Base-by-base conservation (phyloP, 2,797 vertebrate species). In the Ctenopoma kingsleyae region DNA sequence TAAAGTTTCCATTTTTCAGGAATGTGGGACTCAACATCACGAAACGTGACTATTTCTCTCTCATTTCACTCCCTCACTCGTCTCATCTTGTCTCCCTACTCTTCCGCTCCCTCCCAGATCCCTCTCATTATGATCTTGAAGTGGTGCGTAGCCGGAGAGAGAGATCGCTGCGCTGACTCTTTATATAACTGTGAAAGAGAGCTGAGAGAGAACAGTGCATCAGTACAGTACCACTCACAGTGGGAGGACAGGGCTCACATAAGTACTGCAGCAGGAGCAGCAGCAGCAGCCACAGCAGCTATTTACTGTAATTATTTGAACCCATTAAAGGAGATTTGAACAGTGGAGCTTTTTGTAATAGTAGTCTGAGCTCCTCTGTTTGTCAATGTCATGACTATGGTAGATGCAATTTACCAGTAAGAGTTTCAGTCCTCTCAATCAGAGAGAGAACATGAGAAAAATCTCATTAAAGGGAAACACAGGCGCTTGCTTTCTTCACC, bases 161-260 rank as follows among this genome's bases (percentile, higher is more conserved):
- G 38, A 84, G 81, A 74, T 74, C 16, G 60, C 69, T 65, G 55
- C 55, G 10, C 71, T 58, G 78, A 27, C 61, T 80, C 78, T 84
- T 87, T 89, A 90, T 88, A 70, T 88, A 89, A 85, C 85, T 68
- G 78, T 64, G 16, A 75, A 73, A 52, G 71, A 78, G 81, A 85
- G 82, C 65, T 40, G 74, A 78, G 74, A 63, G 63, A 78, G 78
- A 75, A 71, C 68, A 79, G 68, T 57, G 73, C 71, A 81, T 69
- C 41, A 72, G 81, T 59, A 82, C 80, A 82, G 76, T 73, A 82
- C 38, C 78, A 75, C 86, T 85, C 72, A 51, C 77, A 77, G 84
- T 89, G 84, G 87, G 87, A 89, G 88, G 84, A 81, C 70, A 66
- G 56, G 41, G 76, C 75, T 82, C 1, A 20, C 55, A 27, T 77